phyloP scores from a whole-genome alignment of 2,797 vertebrate genomes.

The Eleutherodactylus coqui region DNA sequence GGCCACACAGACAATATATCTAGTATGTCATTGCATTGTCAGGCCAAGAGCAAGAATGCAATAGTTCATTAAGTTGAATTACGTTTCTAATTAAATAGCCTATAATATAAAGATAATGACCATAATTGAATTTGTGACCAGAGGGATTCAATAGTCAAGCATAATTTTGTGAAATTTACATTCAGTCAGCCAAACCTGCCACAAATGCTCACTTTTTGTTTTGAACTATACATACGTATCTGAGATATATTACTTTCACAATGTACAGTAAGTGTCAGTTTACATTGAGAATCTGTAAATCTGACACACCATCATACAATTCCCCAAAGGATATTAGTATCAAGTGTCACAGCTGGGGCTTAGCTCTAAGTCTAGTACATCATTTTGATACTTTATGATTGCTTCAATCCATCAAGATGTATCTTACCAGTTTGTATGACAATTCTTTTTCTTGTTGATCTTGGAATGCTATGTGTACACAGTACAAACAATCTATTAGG shows the following conservation, averaged over 20 bases:
- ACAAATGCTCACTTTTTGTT: constrained; percentile 9
- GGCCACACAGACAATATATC: background rate
- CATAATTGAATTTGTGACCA: background rate
- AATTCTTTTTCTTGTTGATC: background rate
- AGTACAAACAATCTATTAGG: background rate
- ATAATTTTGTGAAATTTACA: background rate
- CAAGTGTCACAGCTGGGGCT: background rate
- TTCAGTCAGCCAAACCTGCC: background rate
- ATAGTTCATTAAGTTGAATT: background rate
- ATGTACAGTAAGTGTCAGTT: background rate
- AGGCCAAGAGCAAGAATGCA: background rate
- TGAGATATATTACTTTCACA: background rate
- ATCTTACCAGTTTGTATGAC: background rate
- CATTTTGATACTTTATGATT: background rate
- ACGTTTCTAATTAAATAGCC: background rate
- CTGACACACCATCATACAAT: background rate
- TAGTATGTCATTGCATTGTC: background rate
- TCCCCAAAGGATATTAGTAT: constrained; percentile 13
- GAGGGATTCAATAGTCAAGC: background rate
- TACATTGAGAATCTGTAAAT: background rate
- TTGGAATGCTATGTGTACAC: background rate
- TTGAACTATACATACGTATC: constrained; percentile 13
- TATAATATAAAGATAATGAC: background rate
- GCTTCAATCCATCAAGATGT: background rate
- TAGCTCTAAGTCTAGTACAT: background rate